phyloP scores from a whole-genome alignment of 2,113 vertebrate species.

The Thalassoma bifasciatum region DNA sequence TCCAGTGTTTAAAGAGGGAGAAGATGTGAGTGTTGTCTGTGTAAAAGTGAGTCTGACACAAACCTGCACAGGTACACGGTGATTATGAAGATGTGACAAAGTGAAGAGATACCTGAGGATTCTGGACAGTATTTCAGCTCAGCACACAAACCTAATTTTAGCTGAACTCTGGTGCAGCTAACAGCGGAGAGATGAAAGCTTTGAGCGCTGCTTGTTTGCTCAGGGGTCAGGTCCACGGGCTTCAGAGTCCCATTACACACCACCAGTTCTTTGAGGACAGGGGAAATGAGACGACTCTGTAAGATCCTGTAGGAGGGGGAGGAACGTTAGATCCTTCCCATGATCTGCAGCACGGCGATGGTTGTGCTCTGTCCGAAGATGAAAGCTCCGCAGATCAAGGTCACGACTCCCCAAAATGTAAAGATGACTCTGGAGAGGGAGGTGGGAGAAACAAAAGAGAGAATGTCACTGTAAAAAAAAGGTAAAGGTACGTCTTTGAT shows the following conservation, averaged over 20 bases:
- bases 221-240: background rate
- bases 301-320: background rate
- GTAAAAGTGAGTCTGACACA: too few relatives aligned
- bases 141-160: background rate
- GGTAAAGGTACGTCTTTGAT: too few relatives aligned
- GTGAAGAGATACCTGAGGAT: conserved; percentile 40
- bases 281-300: background rate
- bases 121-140: conserved; percentile 8
- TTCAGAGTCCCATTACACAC: background rate
- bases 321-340: conserved; percentile 74
- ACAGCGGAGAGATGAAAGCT: background rate
- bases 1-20: too few relatives aligned
- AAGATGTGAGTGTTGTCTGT: too few relatives aligned
- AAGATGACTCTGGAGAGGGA: conserved; percentile 82
- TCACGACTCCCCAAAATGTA: conserved; percentile 87
- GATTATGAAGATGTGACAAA: background rate
- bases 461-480: background rate
- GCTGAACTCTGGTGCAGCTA: background rate
- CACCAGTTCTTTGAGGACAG: background rate
- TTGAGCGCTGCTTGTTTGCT: too few relatives aligned
- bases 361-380: conserved; percentile 96
- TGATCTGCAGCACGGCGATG: conserved; percentile 86
- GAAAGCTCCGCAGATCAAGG: conserved; percentile 88
- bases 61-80: background rate
- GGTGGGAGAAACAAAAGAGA: background rate